These are phyloP conservation scores for Luperina testacea DNA, from an alignment of 2,888 invertebrate species.

Conservation along the genomic window DNA sequence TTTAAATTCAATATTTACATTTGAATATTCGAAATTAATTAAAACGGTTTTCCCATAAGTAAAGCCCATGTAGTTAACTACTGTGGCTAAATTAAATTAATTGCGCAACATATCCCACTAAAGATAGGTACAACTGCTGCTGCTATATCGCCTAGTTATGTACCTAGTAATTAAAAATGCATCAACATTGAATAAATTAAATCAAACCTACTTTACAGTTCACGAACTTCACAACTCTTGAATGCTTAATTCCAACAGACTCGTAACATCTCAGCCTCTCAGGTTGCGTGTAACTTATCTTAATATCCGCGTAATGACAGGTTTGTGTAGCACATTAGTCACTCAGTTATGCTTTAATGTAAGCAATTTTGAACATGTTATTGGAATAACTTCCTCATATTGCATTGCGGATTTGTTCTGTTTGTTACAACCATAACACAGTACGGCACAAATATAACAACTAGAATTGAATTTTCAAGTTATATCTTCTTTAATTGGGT, in stretches of 20 bases:
- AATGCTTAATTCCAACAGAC: constrained; percentile 54
- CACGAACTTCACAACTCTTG: constrained; percentile 58
- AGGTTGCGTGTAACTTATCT: constrained; percentile 60
- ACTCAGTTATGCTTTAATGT: constrained; percentile 58
- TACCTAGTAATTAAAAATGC: constrained; percentile 54
- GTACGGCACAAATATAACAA: constrained; percentile 14
- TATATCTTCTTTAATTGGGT: constrained; percentile 11
- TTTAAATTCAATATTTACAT: constrained; percentile 32
- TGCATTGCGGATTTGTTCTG: constrained; percentile 46
- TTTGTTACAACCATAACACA: constrained; percentile 32
- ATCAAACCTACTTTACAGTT: constrained; percentile 63
- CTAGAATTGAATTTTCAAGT: constrained; percentile 23
- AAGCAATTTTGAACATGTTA: constrained; percentile 60
- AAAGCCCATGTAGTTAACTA: constrained; percentile 15
- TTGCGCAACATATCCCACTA: constrained; percentile 33
- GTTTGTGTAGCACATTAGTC: constrained; percentile 59
- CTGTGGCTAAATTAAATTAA: constrained; percentile 18
- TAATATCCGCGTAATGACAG: constrained; percentile 65
- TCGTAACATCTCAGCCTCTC: constrained; percentile 56
- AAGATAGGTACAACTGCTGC: constrained; percentile 11
- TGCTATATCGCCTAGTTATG: constrained; percentile 37
- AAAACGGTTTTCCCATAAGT: constrained; percentile 33
- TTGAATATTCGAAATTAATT: constrained; percentile 46
- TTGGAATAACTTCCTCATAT: constrained; percentile 62
- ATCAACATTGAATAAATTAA: constrained; percentile 53